Percentiles rank a stretch among this genome's conserved stretches.
Conservation (phyloP, 2,888 invertebrate genomes). For the Cantharis lateralis region DNA sequence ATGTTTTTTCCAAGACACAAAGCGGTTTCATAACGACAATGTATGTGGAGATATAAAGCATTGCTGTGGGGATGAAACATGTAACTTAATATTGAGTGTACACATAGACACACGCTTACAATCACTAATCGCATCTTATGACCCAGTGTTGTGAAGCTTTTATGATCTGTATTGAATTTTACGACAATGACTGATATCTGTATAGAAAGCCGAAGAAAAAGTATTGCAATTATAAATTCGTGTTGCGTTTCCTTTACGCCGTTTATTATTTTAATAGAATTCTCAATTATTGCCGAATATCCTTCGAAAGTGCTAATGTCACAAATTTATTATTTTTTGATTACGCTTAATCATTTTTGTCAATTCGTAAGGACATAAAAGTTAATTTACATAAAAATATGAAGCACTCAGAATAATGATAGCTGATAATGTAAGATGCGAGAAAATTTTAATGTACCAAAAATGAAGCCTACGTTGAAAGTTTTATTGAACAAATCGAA, state of each 20-base stretch:
- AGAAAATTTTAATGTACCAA: slow-evolving; percentile 18
- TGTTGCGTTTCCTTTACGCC: not conserved
- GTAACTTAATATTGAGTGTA: slow-evolving; percentile 32
- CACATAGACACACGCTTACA: slow-evolving; percentile 8
- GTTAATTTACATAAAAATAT: not conserved
- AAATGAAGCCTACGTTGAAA: slow-evolving; percentile 23
- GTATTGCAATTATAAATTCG: not conserved
- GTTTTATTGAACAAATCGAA: slow-evolving; percentile 22
- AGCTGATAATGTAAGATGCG: slow-evolving; percentile 7
- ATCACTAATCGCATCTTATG: slow-evolving; percentile 13
- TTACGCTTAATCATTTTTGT: not conserved
- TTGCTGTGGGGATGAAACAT: slow-evolving; percentile 28
- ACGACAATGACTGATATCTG: slow-evolving; percentile 19
- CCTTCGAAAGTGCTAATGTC: not conserved
- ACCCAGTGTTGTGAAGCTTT: slow-evolving; percentile 23
- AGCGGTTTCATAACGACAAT: slow-evolving; percentile 29
- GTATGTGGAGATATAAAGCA: slow-evolving; percentile 29
- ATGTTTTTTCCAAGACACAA: slow-evolving; percentile 33
- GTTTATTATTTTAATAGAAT: not conserved
- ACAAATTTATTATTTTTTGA: not conserved
- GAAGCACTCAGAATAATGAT: slow-evolving; percentile 24
- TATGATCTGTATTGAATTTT: slow-evolving; percentile 24
- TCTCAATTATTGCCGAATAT: not conserved
- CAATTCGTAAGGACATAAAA: not conserved
- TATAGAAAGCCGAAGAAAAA: not conserved